Evolutionary conservation across 2,113 vertebrate species (phyloP).

Genomic region (Dermatemys mawii): DNA sequence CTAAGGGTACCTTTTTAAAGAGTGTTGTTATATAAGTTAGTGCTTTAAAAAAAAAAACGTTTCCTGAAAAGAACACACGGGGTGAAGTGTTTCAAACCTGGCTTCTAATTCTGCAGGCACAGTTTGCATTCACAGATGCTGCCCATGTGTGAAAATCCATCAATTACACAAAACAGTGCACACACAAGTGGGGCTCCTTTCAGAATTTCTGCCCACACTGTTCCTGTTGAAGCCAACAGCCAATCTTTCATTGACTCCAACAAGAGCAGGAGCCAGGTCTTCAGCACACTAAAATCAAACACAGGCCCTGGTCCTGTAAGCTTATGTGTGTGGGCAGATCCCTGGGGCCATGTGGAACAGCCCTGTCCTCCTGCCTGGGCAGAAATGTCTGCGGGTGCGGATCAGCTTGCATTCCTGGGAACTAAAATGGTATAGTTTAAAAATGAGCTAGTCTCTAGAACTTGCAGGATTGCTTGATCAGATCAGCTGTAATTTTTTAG

Average conservation of each 20-base stretch:
- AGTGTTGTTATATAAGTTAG: background rate
- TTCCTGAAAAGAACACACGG: background rate
- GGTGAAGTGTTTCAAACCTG: background rate
- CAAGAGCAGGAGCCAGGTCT: rapidly evolving
- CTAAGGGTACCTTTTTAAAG: constrained; percentile 9
- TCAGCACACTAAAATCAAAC: background rate
- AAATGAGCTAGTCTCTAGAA: background rate
- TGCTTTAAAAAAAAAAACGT: constrained; percentile 7
- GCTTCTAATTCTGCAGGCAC: rapidly evolving
- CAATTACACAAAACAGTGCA: background rate
- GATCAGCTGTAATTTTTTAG: constrained; percentile 17
- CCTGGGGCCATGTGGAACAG: background rate
- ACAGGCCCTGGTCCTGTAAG: background rate
- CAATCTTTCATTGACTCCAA: rapidly evolving
- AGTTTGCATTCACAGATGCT: background rate
- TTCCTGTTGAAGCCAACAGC: background rate
- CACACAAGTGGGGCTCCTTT: background rate
- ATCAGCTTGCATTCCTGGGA: background rate
- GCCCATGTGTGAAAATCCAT: background rate
- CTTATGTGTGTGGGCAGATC: background rate
- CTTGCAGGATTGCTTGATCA: background rate
- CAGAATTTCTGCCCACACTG: background rate
- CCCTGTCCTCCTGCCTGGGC: background rate
- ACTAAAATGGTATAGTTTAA: constrained; percentile 4
- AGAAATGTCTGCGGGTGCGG: background rate